Conservation (phyloP, 1,140 invertebrate genomes). For the Drosophila bifasciata region DNA sequence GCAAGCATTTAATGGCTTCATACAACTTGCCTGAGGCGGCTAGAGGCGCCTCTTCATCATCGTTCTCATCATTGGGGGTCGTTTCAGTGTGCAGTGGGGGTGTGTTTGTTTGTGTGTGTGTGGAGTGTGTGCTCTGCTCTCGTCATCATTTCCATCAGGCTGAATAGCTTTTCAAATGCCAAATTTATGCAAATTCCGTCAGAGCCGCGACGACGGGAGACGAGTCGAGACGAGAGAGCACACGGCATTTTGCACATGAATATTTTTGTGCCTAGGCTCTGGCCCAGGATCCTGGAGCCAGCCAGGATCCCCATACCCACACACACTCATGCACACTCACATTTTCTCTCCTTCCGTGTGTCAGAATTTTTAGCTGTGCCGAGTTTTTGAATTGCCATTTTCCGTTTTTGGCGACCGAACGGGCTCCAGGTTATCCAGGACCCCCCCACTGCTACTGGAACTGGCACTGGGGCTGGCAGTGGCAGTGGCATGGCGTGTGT, state of each 20-base stretch:
- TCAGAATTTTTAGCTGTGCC: neutral
- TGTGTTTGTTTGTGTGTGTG: conserved; percentile 35
- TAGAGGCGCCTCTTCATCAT: conserved; percentile 52
- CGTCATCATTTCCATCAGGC: conserved; percentile 77
- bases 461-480: neutral
- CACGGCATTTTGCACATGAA: conserved; percentile 73
- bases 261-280: conserved; percentile 59
- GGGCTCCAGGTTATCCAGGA: neutral
- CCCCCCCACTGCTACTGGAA: too few species aligned
- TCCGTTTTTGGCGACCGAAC: conserved; percentile 49
- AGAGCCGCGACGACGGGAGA: conserved; percentile 33
- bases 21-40: conserved; percentile 31
- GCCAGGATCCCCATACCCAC: too few species aligned
- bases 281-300: neutral
- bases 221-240: conserved; percentile 16
- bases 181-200: conserved; percentile 75
- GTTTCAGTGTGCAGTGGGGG: conserved; percentile 1
- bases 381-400: conserved; percentile 67
- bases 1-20: conserved; percentile 73
- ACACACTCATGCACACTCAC: too few species aligned
- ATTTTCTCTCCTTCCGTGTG: too few species aligned
- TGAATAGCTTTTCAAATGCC: conserved; percentile 79
- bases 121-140: conserved; percentile 40
- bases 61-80: conserved; percentile 25
- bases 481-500: conserved; percentile 6